A percentile compares a stretch with the other conserved stretches of the same genome.
Conservation (phyloP, 2,113 vertebrate species). For the Entelurus aequoreus region DNA sequence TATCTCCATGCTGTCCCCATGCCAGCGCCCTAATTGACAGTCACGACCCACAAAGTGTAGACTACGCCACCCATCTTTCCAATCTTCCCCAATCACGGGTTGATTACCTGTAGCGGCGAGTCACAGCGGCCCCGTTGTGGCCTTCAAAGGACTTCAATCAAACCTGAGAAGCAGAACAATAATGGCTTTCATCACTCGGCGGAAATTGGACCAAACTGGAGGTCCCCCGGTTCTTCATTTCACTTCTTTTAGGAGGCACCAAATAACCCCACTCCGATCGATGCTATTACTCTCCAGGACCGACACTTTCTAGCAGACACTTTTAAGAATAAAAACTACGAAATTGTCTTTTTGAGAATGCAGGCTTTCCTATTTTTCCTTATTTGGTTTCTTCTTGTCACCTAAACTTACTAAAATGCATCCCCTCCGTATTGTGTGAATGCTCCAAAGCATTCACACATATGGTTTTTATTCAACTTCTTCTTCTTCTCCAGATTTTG, state of each 20-base stretch:
- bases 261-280: background rate
- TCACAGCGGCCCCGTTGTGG: conserved; percentile 34
- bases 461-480: too few relatives aligned
- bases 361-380: too few relatives aligned
- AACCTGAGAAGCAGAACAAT: conserved; percentile 32
- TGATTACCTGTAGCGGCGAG: conserved; percentile 44
- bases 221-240: conserved; percentile 20
- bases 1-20: background rate
- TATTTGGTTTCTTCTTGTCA: too few relatives aligned
- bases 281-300: too few relatives aligned
- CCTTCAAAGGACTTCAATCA: conserved; percentile 62
- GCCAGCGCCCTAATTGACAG: background rate
- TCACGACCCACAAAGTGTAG: background rate
- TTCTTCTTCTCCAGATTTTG: too few relatives aligned
- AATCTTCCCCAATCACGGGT: background rate
- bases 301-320: too few relatives aligned
- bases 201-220: conserved; percentile 47
- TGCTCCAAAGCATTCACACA: too few relatives aligned
- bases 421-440: too few relatives aligned
- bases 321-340: too few relatives aligned
- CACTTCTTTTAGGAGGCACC: conserved; percentile 10
- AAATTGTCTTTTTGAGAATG: too few relatives aligned
- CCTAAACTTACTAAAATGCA: too few relatives aligned
- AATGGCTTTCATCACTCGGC: conserved; percentile 55
- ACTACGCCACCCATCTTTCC: conserved; percentile 5